Percentiles rank a stretch among this genome's conserved stretches.
Evolutionary conservation across 2,888 invertebrate genomes (phyloP).

Genomic region (Eretmocerus hayati): DNA sequence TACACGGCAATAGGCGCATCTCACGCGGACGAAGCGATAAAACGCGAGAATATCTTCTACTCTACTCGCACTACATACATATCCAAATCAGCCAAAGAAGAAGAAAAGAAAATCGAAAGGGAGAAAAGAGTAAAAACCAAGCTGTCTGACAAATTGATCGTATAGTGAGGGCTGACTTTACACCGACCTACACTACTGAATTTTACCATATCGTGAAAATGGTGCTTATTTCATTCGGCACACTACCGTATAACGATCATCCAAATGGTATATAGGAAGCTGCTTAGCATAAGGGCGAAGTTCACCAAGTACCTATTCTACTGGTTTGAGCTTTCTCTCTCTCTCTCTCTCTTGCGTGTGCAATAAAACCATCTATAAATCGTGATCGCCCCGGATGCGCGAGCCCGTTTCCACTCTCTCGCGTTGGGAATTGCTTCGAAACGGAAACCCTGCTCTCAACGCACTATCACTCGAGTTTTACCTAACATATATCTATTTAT

Average conservation of each 20-base stretch:
- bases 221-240: conserved; percentile 15
- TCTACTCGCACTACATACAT: too few relatives aligned
- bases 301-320: too few relatives aligned
- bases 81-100: conserved; percentile 1
- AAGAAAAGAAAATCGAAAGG: conserved; percentile 4
- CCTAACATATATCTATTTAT: too few relatives aligned
- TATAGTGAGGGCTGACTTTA: conserved; percentile 12
- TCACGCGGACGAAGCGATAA: too few relatives aligned
- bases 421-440: conserved; percentile 1
- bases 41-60: too few relatives aligned
- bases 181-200: too few relatives aligned
- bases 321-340: too few relatives aligned
- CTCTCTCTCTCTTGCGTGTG: conserved; percentile 3
- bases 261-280: conserved; percentile 3
- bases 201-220: too few relatives aligned
- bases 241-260: conserved; percentile 21
- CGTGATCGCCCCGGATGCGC: conserved; percentile 17
- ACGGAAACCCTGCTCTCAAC: conserved; percentile 4
- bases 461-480: too few relatives aligned
- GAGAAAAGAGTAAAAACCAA: conserved; percentile 6
- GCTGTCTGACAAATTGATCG: conserved; percentile 25
- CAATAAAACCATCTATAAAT: conserved; percentile 19
- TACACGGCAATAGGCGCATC: too few relatives aligned
- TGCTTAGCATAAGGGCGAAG: conserved; percentile 23
- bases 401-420: not conserved